Conservation (phyloP, 2,113 vertebrate species). For the Pseudorectes ferrugineus region DNA sequence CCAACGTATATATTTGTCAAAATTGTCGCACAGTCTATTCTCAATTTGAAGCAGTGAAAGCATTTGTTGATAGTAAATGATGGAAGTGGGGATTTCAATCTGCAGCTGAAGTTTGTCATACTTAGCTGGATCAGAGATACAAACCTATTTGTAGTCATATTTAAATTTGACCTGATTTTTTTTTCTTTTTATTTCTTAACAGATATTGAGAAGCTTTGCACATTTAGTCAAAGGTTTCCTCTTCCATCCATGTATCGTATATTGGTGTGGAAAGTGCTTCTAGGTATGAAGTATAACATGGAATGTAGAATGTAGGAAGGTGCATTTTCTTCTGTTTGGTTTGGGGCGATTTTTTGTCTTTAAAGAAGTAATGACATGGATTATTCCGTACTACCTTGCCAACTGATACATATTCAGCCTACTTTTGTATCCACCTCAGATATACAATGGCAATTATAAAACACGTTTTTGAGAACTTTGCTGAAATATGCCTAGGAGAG, state of each 20-base stretch:
- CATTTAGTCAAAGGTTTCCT: slow-evolving; percentile 95
- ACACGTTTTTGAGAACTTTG: neutral
- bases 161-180: neutral
- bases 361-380: neutral
- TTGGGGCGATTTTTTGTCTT: neutral
- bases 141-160: neutral
- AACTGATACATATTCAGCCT: neutral
- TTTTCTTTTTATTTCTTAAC: neutral
- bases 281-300: slow-evolving; percentile 77
- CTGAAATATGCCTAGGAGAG: neutral
- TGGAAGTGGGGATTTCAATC: neutral
- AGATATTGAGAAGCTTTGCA: slow-evolving; percentile 97
- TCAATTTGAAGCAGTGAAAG: neutral
- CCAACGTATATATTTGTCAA: neutral
- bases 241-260: slow-evolving; percentile 96
- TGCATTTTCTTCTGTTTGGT: neutral
- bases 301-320: neutral
- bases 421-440: neutral
- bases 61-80: neutral
- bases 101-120: neutral
- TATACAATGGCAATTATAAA: neutral
- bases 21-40: neutral
- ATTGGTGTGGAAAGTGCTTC: slow-evolving; percentile 93
- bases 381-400: neutral
- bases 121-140: neutral